Base-by-base conservation (phyloP, 2,797 vertebrate genomes). In the Pangasius mekongensis region DNA sequence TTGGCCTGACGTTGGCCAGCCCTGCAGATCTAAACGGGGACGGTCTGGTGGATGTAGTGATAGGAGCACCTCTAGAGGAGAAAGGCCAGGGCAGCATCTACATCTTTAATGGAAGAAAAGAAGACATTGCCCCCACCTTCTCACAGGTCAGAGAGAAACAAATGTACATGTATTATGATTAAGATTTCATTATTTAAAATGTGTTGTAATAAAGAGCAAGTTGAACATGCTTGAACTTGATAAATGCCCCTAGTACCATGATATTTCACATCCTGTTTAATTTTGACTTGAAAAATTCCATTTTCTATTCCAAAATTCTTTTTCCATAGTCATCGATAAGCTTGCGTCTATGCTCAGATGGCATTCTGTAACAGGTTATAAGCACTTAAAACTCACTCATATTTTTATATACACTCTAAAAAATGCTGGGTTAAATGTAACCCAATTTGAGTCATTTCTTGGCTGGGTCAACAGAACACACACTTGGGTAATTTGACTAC, bases 21-120 rank as follows among this genome's bases (percentile, higher is more conserved):
- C 91, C 95, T 47, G 94, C 95, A 27, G 96, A 97, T 90, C 83
- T 97, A 1, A 93, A 96, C 47, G 8, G 8, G 7, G 96, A 97
- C 58, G 22, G 66, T 0, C n/a, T 94, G n/a, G 91, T 0, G 0
- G 96, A 97, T 16, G 89, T 97, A 87, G 96, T 95, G 0, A 88
- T 97, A 13, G 96, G 97, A 84, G 96, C 97, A 0, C 96, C 96
- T 24, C 86, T 97, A 91, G 97, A 97, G 87, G 93, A 96, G 0
- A 5, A 90, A 0, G 93, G 94, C 4, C 85, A 90, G 30, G 97
- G 97, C 18, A 95, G 95, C 71, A 84, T 97, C 88, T 97, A 97
- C 85, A 90, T 97, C 71, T 97, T 97, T 91, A 92, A 87, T 0
- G 94, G 96, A 0, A 78, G 88, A 52, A 6, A 0, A 52, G 0